A percentile compares a stretch with the other conserved stretches of the same genome.
phyloP scores from a whole-genome alignment of 2,797 vertebrate species.

The Clarias fuscus region DNA sequence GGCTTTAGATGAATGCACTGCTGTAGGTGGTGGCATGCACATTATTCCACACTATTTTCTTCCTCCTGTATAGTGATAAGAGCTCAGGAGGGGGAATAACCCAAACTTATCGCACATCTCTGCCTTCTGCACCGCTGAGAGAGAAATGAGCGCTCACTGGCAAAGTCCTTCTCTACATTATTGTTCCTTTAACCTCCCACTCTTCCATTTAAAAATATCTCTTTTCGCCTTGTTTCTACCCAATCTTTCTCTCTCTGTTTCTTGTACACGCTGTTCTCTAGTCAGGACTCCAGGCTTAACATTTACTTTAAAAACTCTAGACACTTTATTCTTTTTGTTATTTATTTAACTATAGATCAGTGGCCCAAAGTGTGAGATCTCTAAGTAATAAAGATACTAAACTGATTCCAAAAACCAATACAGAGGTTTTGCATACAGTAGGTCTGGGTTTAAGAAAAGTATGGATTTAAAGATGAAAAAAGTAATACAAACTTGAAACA shows the following conservation, averaged over 20 bases:
- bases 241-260: conserved; percentile 6
- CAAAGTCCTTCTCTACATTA: conserved; percentile 20
- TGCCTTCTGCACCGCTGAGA: conserved; percentile 35
- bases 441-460: not conserved
- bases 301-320: conserved; percentile 39
- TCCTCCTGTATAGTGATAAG: conserved; percentile 43
- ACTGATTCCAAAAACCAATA: not conserved
- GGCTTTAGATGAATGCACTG: conserved; percentile 35
- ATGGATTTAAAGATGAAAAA: not conserved
- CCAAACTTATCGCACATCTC: conserved; percentile 43
- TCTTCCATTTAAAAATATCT: conserved; percentile 3
- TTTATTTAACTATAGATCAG: conserved; percentile 61
- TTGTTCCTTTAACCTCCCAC: conserved; percentile 16
- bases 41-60: conserved; percentile 47
- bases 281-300: conserved; percentile 52
- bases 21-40: conserved; percentile 45
- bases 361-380: conserved; percentile 44
- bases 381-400: not conserved
- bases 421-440: not conserved
- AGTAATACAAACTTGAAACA: not conserved
- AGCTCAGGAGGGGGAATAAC: conserved; percentile 38
- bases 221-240: not conserved
- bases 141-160: conserved; percentile 34
- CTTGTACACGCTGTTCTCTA: conserved; percentile 31
- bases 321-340: conserved; percentile 31